Percentiles rank a stretch among this genome's conserved stretches.
These are phyloP conservation scores for Microplitis mediator DNA, from an alignment of 1,140 invertebrate species.

Conservation along the genomic window DNA sequence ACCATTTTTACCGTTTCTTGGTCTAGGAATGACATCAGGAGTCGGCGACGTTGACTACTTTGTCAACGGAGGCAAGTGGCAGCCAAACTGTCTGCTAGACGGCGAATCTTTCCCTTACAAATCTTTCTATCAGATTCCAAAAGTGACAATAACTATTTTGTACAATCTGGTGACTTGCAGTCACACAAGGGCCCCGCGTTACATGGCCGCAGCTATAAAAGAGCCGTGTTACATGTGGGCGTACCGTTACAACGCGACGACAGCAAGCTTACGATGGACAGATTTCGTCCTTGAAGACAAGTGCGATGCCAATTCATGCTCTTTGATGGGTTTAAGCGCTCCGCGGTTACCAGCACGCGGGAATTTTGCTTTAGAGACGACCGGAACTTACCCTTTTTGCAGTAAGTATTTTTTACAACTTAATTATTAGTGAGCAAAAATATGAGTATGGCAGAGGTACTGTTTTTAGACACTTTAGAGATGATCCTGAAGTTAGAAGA, in stretches of 20 bases:
- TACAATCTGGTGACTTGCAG: conserved; percentile 41
- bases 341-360: conserved; percentile 31
- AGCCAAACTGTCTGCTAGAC: conserved; percentile 45
- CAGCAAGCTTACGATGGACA: conserved; percentile 10
- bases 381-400: conserved; percentile 42
- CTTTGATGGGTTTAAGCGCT: conserved; percentile 38
- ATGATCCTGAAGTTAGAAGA: too few species aligned
- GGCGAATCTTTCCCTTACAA: conserved; percentile 33
- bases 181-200: conserved; percentile 38
- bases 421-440: neutral
- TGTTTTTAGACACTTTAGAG: too few species aligned
- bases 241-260: conserved; percentile 30
- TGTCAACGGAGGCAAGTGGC: conserved; percentile 47
- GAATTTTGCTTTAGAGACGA: conserved; percentile 39
- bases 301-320: conserved; percentile 34
- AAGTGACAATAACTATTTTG: conserved; percentile 38
- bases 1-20: conserved; percentile 52
- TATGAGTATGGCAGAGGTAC: too few species aligned
- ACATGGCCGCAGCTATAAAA: conserved; percentile 40
- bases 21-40: conserved; percentile 52
- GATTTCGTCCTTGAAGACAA: conserved; percentile 25
- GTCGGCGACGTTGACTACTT: conserved; percentile 51
- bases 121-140: conserved; percentile 34
- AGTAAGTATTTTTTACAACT: conserved; percentile 20
- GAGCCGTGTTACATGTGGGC: conserved; percentile 39